Evolutionary conservation across 1,140 invertebrate species (phyloP).

Genomic region (Scaptodrosophila lebanonensis): DNA sequence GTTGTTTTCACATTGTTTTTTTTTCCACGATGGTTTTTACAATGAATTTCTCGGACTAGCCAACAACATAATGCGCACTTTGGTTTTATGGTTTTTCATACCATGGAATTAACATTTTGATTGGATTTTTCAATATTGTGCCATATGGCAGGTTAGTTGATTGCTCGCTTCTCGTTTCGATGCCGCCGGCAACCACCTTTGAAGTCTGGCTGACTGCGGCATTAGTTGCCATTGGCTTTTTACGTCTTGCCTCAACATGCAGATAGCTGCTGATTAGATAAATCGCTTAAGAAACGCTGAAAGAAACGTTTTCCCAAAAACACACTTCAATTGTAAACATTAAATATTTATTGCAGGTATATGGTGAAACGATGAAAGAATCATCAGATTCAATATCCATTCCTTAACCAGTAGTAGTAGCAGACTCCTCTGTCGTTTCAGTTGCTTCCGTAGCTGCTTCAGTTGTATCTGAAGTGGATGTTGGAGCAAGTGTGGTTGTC

Average conservation of each 20-base stretch:
- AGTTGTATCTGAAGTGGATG: neutral
- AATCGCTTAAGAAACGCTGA: too few relatives aligned
- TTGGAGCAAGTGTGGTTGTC: too few relatives aligned
- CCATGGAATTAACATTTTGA: conserved; percentile 69
- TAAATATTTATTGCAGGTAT: neutral
- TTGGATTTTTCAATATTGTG: conserved; percentile 74
- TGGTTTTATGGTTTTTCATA: conserved; percentile 27
- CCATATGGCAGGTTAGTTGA: conserved; percentile 56
- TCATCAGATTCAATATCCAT: neutral
- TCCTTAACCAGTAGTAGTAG: neutral
- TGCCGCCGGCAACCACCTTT: too few relatives aligned
- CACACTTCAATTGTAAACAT: too few relatives aligned
- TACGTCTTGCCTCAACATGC: too few relatives aligned
- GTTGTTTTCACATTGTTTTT: too few relatives aligned
- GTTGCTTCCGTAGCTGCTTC: neutral
- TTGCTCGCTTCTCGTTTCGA: conserved; percentile 2
- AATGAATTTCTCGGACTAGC: conserved; percentile 33
- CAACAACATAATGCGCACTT: conserved; percentile 9
- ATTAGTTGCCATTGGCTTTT: too few relatives aligned
- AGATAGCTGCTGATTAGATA: too few relatives aligned
- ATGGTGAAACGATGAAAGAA: neutral
- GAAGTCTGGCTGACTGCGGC: conserved; percentile 11
- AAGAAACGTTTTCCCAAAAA: too few relatives aligned
- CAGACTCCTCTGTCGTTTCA: neutral
- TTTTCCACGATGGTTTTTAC: too few relatives aligned